Evolutionary conservation across 2,113 vertebrate genomes (phyloP), one percentile per base, ranked within the genome.

Genomic region (Notarius lentiginosus): DNA sequence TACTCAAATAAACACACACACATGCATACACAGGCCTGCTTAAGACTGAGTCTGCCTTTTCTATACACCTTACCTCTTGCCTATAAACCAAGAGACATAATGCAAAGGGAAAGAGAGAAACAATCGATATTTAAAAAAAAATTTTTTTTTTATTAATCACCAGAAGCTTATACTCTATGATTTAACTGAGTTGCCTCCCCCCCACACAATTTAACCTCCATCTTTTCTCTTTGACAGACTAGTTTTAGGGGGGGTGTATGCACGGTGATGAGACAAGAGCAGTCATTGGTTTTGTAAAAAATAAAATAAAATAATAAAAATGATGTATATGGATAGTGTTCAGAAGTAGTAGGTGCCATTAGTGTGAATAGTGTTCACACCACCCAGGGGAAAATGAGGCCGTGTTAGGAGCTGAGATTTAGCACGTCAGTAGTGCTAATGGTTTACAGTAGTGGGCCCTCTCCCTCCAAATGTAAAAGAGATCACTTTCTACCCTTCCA

Each of bases 41-140:
- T 30, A 79, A 86, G 94, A 89, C 89, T 84, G 93, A 88, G 94
- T 93, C 94, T 95, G 95, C 95, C 95, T 93, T 94, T 94, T 94
- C 95, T 94, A 92, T 94, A 96, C 94, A 95, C 94, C 95, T 92
- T 95, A 97, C 96, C 94, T 95, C 95, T 95, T 95, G 95, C 96
- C 95, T 96, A 94, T 92, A 93, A 95, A 95, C 92, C 92, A 93
- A 94, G 92, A 90, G 77, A 85, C 76, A 87, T 87, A 68, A 91
- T 89, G 91, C 89, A 94, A 91, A 94, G 91, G 93, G 93, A 93
- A 86, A 87, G 83, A 88, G 17, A 92, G 81, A 95, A 92, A 91
- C 94, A 94, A 94, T 94, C 91, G 49, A 89, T 92, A 90, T 90
- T 41, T 41, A 41, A 30, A 30, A 30, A 30, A 1, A 30, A 30